phyloP scores from a whole-genome alignment of 2,888 invertebrate genomes.

The Pasiphila rectangulata region DNA sequence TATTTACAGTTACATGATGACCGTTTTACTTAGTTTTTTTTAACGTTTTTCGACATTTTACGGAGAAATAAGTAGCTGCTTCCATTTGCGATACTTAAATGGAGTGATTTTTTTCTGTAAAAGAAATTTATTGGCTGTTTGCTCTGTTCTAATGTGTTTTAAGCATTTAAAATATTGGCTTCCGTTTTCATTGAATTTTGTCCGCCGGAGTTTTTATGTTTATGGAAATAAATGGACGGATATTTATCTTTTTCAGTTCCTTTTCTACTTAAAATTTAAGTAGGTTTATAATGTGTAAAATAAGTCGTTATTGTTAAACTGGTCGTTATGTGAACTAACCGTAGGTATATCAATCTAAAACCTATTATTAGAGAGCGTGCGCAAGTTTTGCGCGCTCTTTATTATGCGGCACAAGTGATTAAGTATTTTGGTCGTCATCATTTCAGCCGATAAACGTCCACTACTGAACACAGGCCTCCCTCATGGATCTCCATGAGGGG shows the following conservation, averaged over 20 bases:
- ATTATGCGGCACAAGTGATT: too few species aligned
- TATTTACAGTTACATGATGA: slow-evolving; percentile 40
- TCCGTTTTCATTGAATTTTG: slow-evolving; percentile 37
- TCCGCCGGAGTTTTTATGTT: slow-evolving; percentile 28
- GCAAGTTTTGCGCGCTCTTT: too few species aligned
- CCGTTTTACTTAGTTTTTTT: slow-evolving; percentile 57
- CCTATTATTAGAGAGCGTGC: too few species aligned
- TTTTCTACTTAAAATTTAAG: background rate
- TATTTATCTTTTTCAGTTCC: slow-evolving; percentile 4
- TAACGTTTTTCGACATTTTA: slow-evolving; percentile 67
- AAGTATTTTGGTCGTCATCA: too few species aligned
- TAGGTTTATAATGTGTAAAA: too few species aligned
- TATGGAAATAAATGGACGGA: slow-evolving; percentile 12
- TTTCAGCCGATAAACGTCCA: too few species aligned
- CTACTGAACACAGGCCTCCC: too few species aligned
- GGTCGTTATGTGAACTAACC: too few species aligned
- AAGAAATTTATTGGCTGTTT: slow-evolving; percentile 56
- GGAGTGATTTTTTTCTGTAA: slow-evolving; percentile 49
- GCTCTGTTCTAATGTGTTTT: slow-evolving; percentile 56
- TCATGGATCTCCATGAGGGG: too few species aligned
- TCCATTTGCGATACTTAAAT: slow-evolving; percentile 68
- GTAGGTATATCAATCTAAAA: too few species aligned
- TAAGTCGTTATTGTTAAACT: too few species aligned
- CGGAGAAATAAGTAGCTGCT: slow-evolving; percentile 63
- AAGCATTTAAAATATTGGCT: slow-evolving; percentile 55